Percentiles rank a stretch among this genome's conserved stretches.
These are phyloP conservation scores for Diarsia rubi DNA, from an alignment of 2,888 invertebrate genomes.

Conservation along the genomic window DNA sequence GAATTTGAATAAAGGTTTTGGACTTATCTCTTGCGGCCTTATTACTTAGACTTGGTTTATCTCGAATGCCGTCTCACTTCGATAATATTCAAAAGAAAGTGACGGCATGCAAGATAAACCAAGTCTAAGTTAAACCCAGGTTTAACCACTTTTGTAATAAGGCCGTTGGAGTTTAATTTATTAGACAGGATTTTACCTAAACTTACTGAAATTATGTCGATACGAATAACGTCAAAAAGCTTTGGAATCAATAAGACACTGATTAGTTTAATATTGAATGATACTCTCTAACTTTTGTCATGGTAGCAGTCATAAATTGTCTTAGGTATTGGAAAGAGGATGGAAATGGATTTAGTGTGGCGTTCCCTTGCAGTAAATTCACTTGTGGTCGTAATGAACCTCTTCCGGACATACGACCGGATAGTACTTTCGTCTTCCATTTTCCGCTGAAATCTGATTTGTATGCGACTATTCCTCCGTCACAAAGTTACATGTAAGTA, in stretches of 20 bases:
- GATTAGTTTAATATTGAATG: conserved; percentile 8
- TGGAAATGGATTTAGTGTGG: conserved; percentile 24
- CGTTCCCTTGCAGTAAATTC: conserved; percentile 15
- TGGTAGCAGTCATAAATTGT: conserved; percentile 1
- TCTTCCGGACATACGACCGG: conserved; percentile 27
- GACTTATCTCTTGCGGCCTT: too few relatives aligned
- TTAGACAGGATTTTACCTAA: background rate
- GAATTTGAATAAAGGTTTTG: conserved; percentile 3
- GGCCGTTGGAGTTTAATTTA: background rate
- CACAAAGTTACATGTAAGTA: conserved; percentile 3
- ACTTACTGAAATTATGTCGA: background rate
- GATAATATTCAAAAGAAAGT: too few relatives aligned
- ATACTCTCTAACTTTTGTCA: background rate
- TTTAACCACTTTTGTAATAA: too few relatives aligned
- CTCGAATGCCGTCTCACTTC: too few relatives aligned
- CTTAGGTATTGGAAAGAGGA: conserved; percentile 10
- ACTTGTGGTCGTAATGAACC: conserved; percentile 45
- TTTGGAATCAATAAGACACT: background rate
- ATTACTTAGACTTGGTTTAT: too few relatives aligned
- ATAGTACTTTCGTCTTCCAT: conserved; percentile 29
- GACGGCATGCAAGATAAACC: too few relatives aligned
- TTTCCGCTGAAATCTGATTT: conserved; percentile 40
- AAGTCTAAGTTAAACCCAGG: too few relatives aligned
- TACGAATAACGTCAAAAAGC: background rate
- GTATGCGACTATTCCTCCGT: conserved; percentile 1